Percentiles rank a stretch among this genome's conserved stretches.
These are phyloP conservation scores for Gymnoscelis rufifasciata DNA, from an alignment of 2,888 invertebrate species.

Conservation along the genomic window DNA sequence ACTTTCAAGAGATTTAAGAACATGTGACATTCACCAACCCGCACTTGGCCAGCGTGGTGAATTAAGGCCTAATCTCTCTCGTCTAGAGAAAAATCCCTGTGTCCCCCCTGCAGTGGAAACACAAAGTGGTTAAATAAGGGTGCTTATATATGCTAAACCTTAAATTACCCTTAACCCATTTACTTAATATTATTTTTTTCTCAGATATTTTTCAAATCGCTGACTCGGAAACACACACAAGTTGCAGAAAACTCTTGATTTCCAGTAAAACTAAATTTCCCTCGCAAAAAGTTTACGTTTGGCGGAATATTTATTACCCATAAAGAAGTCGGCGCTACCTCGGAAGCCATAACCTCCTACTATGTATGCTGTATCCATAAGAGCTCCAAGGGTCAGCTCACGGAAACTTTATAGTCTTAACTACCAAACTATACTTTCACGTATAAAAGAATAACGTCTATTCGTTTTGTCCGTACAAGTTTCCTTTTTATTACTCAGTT, in stretches of 20 bases:
- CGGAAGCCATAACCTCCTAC: conserved; percentile 39
- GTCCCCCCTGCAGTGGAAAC: no score
- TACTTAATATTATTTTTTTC: no score
- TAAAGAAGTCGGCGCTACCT: conserved; percentile 52
- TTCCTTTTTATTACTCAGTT: conserved; percentile 16
- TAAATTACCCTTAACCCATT: no score
- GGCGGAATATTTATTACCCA: conserved; percentile 56
- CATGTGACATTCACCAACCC: no score
- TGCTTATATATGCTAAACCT: no score
- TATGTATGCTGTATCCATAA: conserved; percentile 34
- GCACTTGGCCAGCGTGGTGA: no score
- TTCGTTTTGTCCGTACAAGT: conserved; percentile 21
- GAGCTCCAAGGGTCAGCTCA: conserved; percentile 47
- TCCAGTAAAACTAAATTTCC: conserved; percentile 35
- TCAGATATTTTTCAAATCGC: no score
- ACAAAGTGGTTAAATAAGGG: no score
- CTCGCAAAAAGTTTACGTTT: conserved; percentile 50
- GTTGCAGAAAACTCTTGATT: not conserved
- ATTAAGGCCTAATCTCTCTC: no score
- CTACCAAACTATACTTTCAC: conserved; percentile 39
- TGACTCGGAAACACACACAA: no score
- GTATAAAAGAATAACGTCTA: conserved; percentile 25
- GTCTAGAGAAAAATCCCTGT: no score
- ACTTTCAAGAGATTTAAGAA: no score
- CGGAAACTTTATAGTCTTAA: conserved; percentile 52